Percentiles rank a stretch among this genome's conserved stretches.
Evolutionary conservation across 2,888 invertebrate species (phyloP).

Genomic region (Caenorhabditis panamensis): DNA sequence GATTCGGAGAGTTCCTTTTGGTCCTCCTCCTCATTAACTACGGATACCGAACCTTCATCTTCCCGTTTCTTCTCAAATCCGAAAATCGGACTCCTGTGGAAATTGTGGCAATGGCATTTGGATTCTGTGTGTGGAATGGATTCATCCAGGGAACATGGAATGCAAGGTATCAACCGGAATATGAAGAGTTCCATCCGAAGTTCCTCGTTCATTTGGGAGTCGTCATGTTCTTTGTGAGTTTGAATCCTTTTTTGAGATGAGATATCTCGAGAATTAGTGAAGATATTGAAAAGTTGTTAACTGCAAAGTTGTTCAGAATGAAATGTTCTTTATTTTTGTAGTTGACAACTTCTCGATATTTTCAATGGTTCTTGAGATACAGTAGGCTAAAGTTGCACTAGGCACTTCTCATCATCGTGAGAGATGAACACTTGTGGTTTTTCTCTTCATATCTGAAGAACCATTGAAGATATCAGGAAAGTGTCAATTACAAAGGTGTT

Average conservation of each 20-base stretch:
- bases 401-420: too few relatives aligned
- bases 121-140: constrained; percentile 83
- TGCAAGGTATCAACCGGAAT: constrained; percentile 33
- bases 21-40: constrained; percentile 82
- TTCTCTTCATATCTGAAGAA: too few relatives aligned
- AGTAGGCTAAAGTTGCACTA: too few relatives aligned
- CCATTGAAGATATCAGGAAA: not conserved
- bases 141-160: constrained; percentile 82
- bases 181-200: constrained; percentile 13
- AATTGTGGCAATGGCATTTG: constrained; percentile 82
- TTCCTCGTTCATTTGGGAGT: constrained; percentile 23
- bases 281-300: too few relatives aligned
- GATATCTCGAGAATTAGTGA: too few relatives aligned
- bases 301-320: not conserved
- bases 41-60: constrained; percentile 82
- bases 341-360: not conserved
- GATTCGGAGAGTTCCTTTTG: constrained; percentile 75
- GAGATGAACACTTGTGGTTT: too few relatives aligned
- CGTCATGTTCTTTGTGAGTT: constrained; percentile 28
- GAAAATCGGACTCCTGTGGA: constrained; percentile 82
- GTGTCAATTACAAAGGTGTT: not conserved
- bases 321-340: not conserved
- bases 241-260: too few relatives aligned
- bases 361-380: not conserved
- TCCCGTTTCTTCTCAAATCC: constrained; percentile 79